These are phyloP conservation scores for Ethmia dodecea DNA, from an alignment of 2,888 invertebrate species.

Conservation along the genomic window DNA sequence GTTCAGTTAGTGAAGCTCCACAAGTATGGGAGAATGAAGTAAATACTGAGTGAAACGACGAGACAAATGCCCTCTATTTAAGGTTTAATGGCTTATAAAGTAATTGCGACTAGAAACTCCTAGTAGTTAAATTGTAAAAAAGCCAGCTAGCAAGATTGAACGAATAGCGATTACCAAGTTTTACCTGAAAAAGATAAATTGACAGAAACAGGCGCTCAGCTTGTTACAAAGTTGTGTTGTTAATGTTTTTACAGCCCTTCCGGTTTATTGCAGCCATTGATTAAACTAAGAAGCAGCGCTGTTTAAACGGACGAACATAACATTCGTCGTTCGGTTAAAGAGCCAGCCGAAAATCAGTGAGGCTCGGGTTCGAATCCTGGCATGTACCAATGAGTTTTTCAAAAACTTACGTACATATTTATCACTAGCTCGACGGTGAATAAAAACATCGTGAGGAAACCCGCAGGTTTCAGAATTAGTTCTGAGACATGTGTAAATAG, in stretches of 20 bases:
- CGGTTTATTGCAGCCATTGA: no score
- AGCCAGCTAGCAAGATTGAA: slow-evolving; percentile 10
- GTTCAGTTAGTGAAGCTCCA: slow-evolving; percentile 11
- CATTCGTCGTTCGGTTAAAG: no score
- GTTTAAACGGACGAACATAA: no score
- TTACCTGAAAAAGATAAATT: slow-evolving; percentile 3
- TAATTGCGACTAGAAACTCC: slow-evolving; percentile 26
- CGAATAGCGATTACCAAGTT: slow-evolving; percentile 4
- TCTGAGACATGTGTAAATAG: no score
- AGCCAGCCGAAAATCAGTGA: no score
- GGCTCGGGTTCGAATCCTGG: no score
- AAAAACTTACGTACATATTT: no score
- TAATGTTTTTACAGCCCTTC: neutral
- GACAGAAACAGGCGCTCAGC: neutral
- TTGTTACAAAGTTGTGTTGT: slow-evolving; percentile 1
- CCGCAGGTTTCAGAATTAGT: no score
- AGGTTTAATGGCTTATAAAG: slow-evolving; percentile 46
- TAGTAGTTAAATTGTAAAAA: slow-evolving; percentile 10
- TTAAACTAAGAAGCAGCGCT: no score
- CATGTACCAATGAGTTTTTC: no score
- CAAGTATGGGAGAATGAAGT: slow-evolving; percentile 37
- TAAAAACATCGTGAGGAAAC: no score
- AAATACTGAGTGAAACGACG: slow-evolving; percentile 45
- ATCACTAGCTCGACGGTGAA: no score
- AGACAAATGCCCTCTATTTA: slow-evolving; percentile 48